These are phyloP conservation scores for Brachymystax lenok DNA, from an alignment of 2,797 vertebrate species.

Conservation along the genomic window DNA sequence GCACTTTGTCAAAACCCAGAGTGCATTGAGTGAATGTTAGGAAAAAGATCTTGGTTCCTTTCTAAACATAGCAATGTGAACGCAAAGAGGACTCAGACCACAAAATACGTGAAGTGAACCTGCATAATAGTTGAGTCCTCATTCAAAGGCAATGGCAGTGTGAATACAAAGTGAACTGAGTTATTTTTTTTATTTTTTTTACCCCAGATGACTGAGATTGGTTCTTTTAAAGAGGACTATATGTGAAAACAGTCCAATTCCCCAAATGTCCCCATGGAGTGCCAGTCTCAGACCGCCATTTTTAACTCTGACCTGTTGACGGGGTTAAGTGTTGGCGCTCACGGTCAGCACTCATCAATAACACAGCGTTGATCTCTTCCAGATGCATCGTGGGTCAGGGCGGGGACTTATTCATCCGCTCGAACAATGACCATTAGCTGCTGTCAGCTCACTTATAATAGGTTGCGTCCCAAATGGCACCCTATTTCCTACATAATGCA, in stretches of 20 bases:
- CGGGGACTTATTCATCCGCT: background rate
- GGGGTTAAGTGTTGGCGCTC: background rate
- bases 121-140: too few relatives aligned
- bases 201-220: too few relatives aligned
- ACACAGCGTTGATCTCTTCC: background rate
- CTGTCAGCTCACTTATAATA: background rate
- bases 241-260: constrained; percentile 23
- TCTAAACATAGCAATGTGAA: too few relatives aligned
- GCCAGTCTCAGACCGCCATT: constrained; percentile 17
- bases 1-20: too few relatives aligned
- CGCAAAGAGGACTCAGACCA: too few relatives aligned
- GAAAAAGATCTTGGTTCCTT: too few relatives aligned
- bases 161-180: too few relatives aligned
- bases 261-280: constrained; percentile 14
- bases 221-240: too few relatives aligned
- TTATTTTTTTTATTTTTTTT: too few relatives aligned
- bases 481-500: background rate
- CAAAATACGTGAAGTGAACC: too few relatives aligned
- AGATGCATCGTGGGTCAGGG: background rate
- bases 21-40: too few relatives aligned
- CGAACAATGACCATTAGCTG: background rate
- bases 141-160: too few relatives aligned
- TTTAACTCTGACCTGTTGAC: background rate
- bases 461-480: background rate
- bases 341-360: background rate